These are phyloP conservation scores for Priocnemis perturbator DNA, from an alignment of 2,888 invertebrate species.

Conservation along the genomic window DNA sequence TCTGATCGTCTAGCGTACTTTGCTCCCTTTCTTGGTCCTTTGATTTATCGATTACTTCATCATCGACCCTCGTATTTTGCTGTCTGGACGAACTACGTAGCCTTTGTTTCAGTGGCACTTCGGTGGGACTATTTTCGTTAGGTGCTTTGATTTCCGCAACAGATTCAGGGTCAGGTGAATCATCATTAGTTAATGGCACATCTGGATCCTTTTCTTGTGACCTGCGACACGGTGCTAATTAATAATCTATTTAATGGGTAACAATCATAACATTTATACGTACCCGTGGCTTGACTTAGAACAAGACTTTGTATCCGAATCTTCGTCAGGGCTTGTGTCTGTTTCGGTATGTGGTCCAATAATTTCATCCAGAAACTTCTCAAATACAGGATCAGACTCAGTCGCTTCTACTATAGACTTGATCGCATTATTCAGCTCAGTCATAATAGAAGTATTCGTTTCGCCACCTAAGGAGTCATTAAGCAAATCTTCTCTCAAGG, in stretches of 20 bases:
- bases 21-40: constrained; percentile 51
- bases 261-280: background rate
- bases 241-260: too few relatives aligned
- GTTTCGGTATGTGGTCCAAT: constrained; percentile 60
- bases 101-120: constrained; percentile 67
- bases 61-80: constrained; percentile 53
- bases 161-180: constrained; percentile 20
- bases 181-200: constrained; percentile 3
- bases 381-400: constrained; percentile 77
- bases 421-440: constrained; percentile 75
- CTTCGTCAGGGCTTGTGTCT: constrained; percentile 67
- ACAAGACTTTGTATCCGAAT: constrained; percentile 46
- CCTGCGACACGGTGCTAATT: constrained; percentile 6
- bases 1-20: constrained; percentile 66
- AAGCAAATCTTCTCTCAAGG: constrained; percentile 56
- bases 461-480: constrained; percentile 56
- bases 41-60: constrained; percentile 42
- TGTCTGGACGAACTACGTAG: constrained; percentile 65
- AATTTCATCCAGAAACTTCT: constrained; percentile 75
- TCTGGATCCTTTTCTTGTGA: constrained; percentile 29
- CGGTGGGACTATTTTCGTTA: constrained; percentile 33
- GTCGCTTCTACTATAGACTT: constrained; percentile 77
- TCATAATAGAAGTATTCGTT: constrained; percentile 66
- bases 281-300: constrained; percentile 16
- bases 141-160: constrained; percentile 26